Evolutionary conservation across 2,888 invertebrate genomes (phyloP).

Genomic region (Lithophane leautieri): DNA sequence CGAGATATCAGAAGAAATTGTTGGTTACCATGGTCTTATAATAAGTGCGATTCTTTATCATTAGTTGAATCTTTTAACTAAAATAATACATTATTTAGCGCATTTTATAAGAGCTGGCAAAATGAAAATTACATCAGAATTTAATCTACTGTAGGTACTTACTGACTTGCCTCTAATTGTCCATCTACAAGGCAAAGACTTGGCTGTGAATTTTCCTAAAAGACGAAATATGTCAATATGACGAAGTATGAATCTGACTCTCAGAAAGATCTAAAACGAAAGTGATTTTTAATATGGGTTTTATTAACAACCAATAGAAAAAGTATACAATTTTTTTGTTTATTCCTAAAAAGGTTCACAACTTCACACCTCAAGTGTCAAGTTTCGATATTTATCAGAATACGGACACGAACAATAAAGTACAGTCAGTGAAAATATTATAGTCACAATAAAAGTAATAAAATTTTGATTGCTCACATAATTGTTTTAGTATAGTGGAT

Average conservation of each 20-base stretch:
- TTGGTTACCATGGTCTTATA: background rate
- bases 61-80: background rate
- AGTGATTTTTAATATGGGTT: background rate
- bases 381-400: constrained; percentile 44
- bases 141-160: background rate
- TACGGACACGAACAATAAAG: constrained; percentile 52
- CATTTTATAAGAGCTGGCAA: background rate
- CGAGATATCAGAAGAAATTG: background rate
- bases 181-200: background rate
- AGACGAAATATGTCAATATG: background rate
- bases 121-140: background rate
- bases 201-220: background rate
- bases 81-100: too few species aligned
- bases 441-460: constrained; percentile 58
- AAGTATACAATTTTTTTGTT: too few species aligned
- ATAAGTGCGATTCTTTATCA: constrained; percentile 2
- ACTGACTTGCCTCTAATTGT: background rate
- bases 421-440: constrained; percentile 62
- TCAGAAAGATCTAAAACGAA: background rate
- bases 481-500: constrained; percentile 61
- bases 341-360: constrained; percentile 9
- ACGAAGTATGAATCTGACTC: background rate
- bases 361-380: constrained; percentile 10
- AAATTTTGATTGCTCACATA: constrained; percentile 64
- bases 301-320: background rate